Evolutionary conservation across 2,797 vertebrate genomes (phyloP), one percentile per base, ranked within the genome.

Genomic region (Dromococcyx pavoninus): DNA sequence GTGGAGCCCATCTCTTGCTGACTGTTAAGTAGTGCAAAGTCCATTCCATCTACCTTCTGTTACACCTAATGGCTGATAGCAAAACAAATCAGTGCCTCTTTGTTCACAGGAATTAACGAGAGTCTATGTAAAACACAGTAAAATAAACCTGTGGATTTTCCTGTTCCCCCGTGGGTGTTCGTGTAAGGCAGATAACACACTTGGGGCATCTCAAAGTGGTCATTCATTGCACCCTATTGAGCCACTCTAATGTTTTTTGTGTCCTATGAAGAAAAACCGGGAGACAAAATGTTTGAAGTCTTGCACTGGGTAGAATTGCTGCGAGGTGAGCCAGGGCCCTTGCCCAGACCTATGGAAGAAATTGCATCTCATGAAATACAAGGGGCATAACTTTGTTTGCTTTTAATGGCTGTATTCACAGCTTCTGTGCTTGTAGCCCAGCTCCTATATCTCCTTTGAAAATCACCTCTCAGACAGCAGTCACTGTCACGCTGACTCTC

Each of bases 381-480:
- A 74, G 80, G 64, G 86, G 30, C 37, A 22, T 83, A 86, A 81
- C 66, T 93, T 66, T 72, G 46, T 61, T 83, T 0, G 10, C 69
- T 76, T 76, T 87, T 37, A 88, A 54, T 54, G 88, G 86, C 80
- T 76, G 17, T 73, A 33, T 85, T 92, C 83, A 71, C 89, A 85
- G 92, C 71, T 73, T 57, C 80, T 65, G 48, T 57, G 73, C 83
- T 85, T 65, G 77, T 84, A 88, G 83, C 67, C 22, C 23, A 30
- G 77, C 71, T 94, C 70, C 44, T 35, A 0, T 64, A 32, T 84
- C 85, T 95, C 74, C 91, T 74, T 62, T 90, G 89, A 82, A 92
- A 88, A 94, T 95, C 88, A 84, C 83, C 91, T 96, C 66, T 61
- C 91, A 84, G 94, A 79, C 88, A 93, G 93, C 91, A 91, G 93